phyloP scores from a whole-genome alignment of 2,797 vertebrate genomes.

The Hirundo rustica region DNA sequence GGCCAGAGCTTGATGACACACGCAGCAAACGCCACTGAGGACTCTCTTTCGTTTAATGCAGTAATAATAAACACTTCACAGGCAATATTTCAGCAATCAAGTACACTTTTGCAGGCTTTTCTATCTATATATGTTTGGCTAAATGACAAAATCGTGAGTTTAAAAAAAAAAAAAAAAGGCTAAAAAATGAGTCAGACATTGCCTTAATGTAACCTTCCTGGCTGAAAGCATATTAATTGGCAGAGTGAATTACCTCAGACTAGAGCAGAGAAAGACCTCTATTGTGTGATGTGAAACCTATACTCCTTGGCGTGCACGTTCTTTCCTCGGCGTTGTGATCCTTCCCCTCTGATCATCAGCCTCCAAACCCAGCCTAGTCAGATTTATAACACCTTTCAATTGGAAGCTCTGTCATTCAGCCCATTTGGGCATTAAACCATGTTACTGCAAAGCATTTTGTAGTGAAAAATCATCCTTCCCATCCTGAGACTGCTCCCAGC shows the following conservation, averaged over 20 bases:
- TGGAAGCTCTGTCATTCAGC: background rate
- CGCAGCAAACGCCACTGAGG: background rate
- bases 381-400: background rate
- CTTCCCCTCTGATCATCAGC: background rate
- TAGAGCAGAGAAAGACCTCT: slow-evolving; percentile 37
- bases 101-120: slow-evolving; percentile 43
- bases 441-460: background rate
- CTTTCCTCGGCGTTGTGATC: background rate
- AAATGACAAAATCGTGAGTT: background rate
- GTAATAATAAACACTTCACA: slow-evolving; percentile 63
- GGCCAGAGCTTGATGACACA: slow-evolving; percentile 46
- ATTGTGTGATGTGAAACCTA: slow-evolving; percentile 38
- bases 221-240: slow-evolving; percentile 46
- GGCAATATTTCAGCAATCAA: slow-evolving; percentile 61
- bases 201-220: slow-evolving; percentile 46
- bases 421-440: background rate
- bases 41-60: slow-evolving; percentile 41
- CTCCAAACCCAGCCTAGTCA: background rate
- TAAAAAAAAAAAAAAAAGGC: background rate
- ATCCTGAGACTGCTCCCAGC: background rate
- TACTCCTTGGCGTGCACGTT: background rate
- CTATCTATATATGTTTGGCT: slow-evolving; percentile 49
- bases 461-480: background rate
- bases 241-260: slow-evolving; percentile 48
- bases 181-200: slow-evolving; percentile 56